Evolutionary conservation across 2,888 invertebrate species (phyloP), one percentile per base, ranked within the genome.

Genomic region (Bedellia somnulentella): DNA sequence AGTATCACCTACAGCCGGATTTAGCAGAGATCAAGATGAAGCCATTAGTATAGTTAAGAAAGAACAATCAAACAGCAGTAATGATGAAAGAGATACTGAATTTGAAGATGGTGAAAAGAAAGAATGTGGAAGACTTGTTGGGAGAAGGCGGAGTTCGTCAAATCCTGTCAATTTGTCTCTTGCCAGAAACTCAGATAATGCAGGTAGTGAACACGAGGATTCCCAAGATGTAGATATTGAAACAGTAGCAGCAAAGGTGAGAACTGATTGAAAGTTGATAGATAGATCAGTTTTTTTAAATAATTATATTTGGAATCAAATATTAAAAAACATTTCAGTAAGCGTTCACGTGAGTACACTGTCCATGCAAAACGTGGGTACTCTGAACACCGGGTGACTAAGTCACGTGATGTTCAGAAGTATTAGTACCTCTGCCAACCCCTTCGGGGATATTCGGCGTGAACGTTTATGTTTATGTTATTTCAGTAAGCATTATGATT

Each of bases 81-180:
- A 66, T 36, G 76, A 78, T 43, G 78, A 78, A 52, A 59, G 78
- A 37, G 70, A 78, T 24, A 76, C 77, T 17, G 77, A 77, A 17
- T 80, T 73, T 24, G 49, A 49, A 8, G 57, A 76, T 15, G 75
- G 78, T 24, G 80, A 80, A 39, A 77, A 77, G 43, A 62, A 67
- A 38, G 67, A 70, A 52, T 63, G 70, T 40, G 52, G 76, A 31
- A 49, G 73, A 38, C 61, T 80, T 34, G 77, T 81, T 21, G 80
- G 80, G 29, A 68, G 85, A 45, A 76, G 84, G 52, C 81, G 84
- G 60, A 86, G 83, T 59, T 89, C 87, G 29, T 85, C 88, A 1
- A 89, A 89, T 56, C 90, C 90, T 21, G 90, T 91, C 29, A 91
- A 91, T 64, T 76, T 91, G 43, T 89, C 86, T 15, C 51, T 85